Evolutionary conservation across 1,140 invertebrate species (phyloP), one percentile per base, ranked within the genome.

Genomic region (Leptinotarsa undecemlineata): DNA sequence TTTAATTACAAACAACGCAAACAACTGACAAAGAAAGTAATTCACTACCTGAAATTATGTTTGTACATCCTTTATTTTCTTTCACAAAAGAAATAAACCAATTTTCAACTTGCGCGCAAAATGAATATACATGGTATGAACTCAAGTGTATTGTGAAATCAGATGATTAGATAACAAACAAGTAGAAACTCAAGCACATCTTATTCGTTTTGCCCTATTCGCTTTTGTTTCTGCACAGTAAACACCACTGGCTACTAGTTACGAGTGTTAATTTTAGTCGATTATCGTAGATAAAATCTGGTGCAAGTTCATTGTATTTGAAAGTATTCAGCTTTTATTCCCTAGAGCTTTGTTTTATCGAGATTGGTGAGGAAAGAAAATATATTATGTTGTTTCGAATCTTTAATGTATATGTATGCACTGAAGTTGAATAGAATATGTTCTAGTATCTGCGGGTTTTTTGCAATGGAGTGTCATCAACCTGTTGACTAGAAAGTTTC

Each of bases 201-300:
- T 57, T 57, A 42, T 57, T 57, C n/a, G 51, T 57, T 57, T 19
- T 57, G 51, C n/a, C 6, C 51, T 17, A 17, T 57, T 57, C 51
- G 51, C 51, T 57, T 57, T n/a, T 57, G 51, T 57, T 57, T 57
- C 51, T 17, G 51, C 51, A 17, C 17, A 19, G 4, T 57, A 8
- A 57, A 57, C 51, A 19, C n/a, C n/a, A 17, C 8, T 57, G 15
- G 51, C 51, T 57, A 57, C 51, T 57, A n/a, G 51, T 57, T n/a
- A 19, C n/a, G 51, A 57, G 51, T 57, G 51, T n/a, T 57, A 57
- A 57, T 57, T 57, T 57, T 57, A 57, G 51, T 57, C 17, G 51
- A 57, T 57, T 57, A 57, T 57, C 17, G 15, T 19, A 57, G 17
- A 57, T 57, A 57, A 57, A 17, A 57, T 57, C 51, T 57, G n/a